Conservation (phyloP, 2,888 invertebrate genomes). For the Meghimatium bilineatum region DNA sequence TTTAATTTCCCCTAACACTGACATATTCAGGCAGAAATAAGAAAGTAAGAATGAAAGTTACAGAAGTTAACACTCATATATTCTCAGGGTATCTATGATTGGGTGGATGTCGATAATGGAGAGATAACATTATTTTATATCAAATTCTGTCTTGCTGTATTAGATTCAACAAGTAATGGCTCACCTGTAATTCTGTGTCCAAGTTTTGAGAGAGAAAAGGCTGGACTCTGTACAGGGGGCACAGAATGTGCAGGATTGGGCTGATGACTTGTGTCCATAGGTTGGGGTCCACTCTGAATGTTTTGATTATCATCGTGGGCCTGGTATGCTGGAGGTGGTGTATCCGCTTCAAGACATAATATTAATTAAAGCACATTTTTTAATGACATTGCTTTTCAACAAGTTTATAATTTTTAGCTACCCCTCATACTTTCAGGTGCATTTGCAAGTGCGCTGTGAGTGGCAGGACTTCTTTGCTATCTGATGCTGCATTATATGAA, state of each 20-base stretch:
- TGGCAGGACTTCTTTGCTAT: no score
- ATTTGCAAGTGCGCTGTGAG: no score
- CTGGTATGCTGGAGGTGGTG: constrained; percentile 96
- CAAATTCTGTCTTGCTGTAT: no score
- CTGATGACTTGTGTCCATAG: constrained; percentile 73
- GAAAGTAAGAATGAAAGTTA: no score
- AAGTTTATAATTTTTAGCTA: background rate
- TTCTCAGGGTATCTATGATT: no score
- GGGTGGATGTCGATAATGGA: no score
- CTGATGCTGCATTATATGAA: no score
- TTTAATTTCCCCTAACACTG: no score
- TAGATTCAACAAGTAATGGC: background rate
- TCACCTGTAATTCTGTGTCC: constrained; percentile 41
- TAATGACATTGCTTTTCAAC: background rate
- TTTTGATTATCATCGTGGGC: constrained; percentile 85
- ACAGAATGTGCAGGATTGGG: constrained; percentile 42
- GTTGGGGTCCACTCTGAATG: constrained; percentile 58
- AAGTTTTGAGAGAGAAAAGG: constrained; percentile 41
- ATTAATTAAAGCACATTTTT: background rate
- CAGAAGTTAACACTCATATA: no score
- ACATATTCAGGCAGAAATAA: no score
- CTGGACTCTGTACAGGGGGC: constrained; percentile 24
- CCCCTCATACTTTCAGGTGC: no score
- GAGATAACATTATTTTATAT: no score
- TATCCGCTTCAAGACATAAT: constrained; percentile 83